Evolutionary conservation across 2,113 vertebrate species (phyloP).

Genomic region (Pseudolaguvia tuberculata): DNA sequence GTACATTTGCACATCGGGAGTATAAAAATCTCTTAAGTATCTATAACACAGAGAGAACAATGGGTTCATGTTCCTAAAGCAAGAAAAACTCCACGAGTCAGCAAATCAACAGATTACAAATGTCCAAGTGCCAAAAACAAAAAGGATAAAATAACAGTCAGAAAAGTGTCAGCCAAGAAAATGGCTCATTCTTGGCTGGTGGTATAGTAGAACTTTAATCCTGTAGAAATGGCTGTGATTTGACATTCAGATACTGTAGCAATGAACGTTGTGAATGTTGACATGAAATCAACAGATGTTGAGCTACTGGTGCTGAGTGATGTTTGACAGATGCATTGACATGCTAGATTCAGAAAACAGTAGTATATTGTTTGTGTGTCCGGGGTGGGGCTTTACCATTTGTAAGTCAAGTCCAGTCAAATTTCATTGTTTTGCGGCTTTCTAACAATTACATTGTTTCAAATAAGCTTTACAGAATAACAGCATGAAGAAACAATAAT

Average conservation of each 20-base stretch:
- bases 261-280: conserved; percentile 2
- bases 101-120: conserved; percentile 35
- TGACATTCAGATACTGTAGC: conserved; percentile 35
- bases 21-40: conserved; percentile 4
- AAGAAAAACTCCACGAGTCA: conserved; percentile 30
- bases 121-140: conserved; percentile 40
- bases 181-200: conserved; percentile 18
- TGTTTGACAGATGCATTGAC: not conserved
- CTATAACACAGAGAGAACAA: conserved; percentile 10
- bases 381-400: not conserved
- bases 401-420: too few species aligned
- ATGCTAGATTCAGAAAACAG: not conserved
- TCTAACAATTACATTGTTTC: too few species aligned
- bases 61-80: conserved; percentile 21
- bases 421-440: too few species aligned
- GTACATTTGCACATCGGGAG: conserved; percentile 7
- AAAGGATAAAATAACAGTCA: conserved; percentile 34
- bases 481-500: too few species aligned
- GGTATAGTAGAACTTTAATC: conserved; percentile 10
- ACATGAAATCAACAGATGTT: conserved; percentile 22
- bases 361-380: not conserved
- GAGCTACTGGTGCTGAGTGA: not conserved
- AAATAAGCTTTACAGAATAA: too few species aligned
- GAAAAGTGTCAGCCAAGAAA: conserved; percentile 21
- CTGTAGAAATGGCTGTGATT: conserved; percentile 24